Base-by-base conservation (phyloP, 1,140 invertebrate genomes). In the Branchinecta lindahli region DNA sequence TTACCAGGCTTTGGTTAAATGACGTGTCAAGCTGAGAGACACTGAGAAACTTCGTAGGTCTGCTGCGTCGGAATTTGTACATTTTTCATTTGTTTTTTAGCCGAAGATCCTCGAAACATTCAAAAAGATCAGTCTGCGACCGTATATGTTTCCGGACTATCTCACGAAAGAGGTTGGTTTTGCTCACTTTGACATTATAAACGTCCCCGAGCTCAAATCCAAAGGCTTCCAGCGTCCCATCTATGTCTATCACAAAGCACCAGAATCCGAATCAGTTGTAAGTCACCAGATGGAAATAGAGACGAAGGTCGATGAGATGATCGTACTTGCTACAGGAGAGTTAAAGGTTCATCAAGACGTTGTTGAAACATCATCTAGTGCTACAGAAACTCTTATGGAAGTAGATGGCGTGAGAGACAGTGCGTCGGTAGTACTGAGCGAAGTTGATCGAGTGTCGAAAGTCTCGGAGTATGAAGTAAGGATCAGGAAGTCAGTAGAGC, bases 201-300 rank as follows among this genome's bases (percentile, higher is more conserved):
- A 61, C 12, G 52, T 61, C 4, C 52, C 52, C 18, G 52, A 61
- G 52, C 52, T 15, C 52, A 61, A 61, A 61, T 61, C 52, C 18
- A 12, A 15, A 15, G 52, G 52, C 18, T 61, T 61, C 52, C 52
- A 61, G 18, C 52, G 52, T 15, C 52, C 52, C 52, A 61, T 61
- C 52, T 61, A 61, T 61, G 52, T 61, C 12, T 61, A 61, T 6
- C 52, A 61, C 52, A 61, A 61, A 61, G 18, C 52, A 61, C 52
- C 12, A 61, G 12, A 2, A 61, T 61, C 1, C 6, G 52, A 15
- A 15, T 12, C 12, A 61, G 52, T 15, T 15, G 18, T 3, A 61
- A 12, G 18, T 15, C 12, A 61, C 18, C 12, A 61, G 18, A 20
- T 15, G 2, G 18, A 6, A 15, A 4, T 61, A 6, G 12, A 61